A percentile compares a stretch with the other conserved stretches of the same genome.
Evolutionary conservation across 2,113 vertebrate species (phyloP).

Genomic region (Proterorhinus semilunaris): DNA sequence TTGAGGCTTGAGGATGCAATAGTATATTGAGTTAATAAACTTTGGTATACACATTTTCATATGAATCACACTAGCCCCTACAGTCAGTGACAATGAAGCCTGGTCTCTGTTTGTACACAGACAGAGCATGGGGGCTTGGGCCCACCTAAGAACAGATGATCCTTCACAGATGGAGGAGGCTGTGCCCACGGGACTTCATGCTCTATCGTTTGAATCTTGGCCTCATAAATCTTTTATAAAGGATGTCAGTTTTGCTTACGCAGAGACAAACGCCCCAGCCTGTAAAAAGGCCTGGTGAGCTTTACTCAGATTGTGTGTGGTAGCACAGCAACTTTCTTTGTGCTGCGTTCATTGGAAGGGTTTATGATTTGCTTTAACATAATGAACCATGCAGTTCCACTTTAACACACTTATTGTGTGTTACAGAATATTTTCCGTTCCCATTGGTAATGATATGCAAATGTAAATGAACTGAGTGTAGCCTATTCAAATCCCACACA

Average conservation of each 20-base stretch:
- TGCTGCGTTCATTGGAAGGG: constrained; percentile 33
- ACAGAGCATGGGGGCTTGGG: constrained; percentile 68
- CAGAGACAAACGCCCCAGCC: constrained; percentile 70
- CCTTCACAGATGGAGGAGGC: constrained; percentile 77
- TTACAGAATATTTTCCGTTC: constrained; percentile 63
- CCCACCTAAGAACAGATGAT: constrained; percentile 77
- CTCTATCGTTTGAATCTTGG: constrained; percentile 80
- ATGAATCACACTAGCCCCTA: no score
- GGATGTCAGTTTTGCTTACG: constrained; percentile 84
- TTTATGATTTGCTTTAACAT: constrained; percentile 31
- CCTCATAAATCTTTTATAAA: constrained; percentile 85
- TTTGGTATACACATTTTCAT: no score
- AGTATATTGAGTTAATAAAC: not conserved
- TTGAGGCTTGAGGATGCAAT: no score
- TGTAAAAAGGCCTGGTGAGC: constrained; percentile 71
- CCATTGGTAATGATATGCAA: constrained; percentile 62
- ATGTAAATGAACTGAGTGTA: constrained; percentile 55
- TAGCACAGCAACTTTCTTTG: constrained; percentile 41
- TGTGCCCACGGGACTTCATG: constrained; percentile 70
- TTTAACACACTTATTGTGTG: constrained; percentile 58
- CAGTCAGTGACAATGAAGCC: constrained; percentile 1
- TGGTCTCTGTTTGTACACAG: constrained; percentile 57
- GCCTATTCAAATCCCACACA: constrained; percentile 44
- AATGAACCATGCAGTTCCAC: constrained; percentile 37
- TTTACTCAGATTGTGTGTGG: constrained; percentile 37